phyloP scores from a whole-genome alignment of 1,140 invertebrate species.

The Euschistus heros region DNA sequence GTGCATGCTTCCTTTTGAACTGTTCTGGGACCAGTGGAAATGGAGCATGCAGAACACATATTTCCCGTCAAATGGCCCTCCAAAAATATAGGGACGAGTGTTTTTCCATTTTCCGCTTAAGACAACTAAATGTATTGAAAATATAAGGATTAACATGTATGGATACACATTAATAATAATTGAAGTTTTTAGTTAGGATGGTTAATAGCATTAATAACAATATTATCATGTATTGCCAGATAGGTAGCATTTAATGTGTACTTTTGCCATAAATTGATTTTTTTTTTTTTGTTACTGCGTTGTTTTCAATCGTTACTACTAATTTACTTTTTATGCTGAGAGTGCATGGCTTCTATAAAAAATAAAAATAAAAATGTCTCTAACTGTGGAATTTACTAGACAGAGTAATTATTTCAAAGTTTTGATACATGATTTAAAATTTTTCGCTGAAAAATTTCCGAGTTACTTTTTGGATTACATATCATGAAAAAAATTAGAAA shows the following conservation, averaged over 20 bases:
- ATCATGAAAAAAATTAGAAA: too few species aligned
- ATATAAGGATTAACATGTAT: not conserved
- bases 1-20: slow-evolving; percentile 58
- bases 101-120: slow-evolving; percentile 20
- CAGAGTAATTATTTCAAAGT: too few species aligned
- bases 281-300: too few species aligned
- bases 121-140: slow-evolving; percentile 8
- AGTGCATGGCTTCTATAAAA: too few species aligned
- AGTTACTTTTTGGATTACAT: too few species aligned
- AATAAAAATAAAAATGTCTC: too few species aligned
- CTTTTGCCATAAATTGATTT: not conserved
- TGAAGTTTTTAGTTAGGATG: not conserved
- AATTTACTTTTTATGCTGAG: too few species aligned
- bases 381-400: too few species aligned
- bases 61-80: slow-evolving; percentile 48
- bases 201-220: not conserved
- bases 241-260: not conserved
- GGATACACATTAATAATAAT: not conserved
- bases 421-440: too few species aligned
- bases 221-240: not conserved
- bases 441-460: too few species aligned
- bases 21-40: slow-evolving; percentile 65
- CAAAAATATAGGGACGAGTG: slow-evolving; percentile 40
- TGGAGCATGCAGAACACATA: slow-evolving; percentile 64
- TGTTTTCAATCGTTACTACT: too few species aligned